Evolutionary conservation across 2,888 invertebrate genomes (phyloP).

Genomic region (Cremastinae sp.): DNA sequence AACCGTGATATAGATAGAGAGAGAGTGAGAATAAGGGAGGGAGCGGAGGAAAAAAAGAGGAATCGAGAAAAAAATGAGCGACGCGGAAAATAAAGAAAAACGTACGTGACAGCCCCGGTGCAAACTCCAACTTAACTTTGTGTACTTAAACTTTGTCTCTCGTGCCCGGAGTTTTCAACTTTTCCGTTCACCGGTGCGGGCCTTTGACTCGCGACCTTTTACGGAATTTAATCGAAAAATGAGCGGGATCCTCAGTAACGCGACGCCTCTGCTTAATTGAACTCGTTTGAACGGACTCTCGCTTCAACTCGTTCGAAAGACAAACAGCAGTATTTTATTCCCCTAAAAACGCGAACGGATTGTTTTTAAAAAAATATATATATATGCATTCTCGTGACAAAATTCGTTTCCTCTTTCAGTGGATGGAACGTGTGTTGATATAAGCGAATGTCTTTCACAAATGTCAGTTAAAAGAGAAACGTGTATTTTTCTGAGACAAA

Average conservation of each 20-base stretch:
- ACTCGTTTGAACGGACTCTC: no score
- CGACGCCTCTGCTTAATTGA: not conserved
- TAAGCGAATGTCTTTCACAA: no score
- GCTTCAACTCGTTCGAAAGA: no score
- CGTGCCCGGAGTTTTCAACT: constrained; percentile 21
- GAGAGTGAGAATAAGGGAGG: constrained; percentile 6
- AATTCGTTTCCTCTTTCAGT: no score
- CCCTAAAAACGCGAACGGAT: no score
- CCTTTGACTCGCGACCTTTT: constrained; percentile 29
- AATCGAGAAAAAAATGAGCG: not conserved
- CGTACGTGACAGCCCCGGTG: constrained; percentile 16
- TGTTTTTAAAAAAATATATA: no score
- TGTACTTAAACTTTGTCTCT: constrained; percentile 44
- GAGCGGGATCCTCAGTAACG: not conserved
- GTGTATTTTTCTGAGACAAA: no score
- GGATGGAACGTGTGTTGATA: no score
- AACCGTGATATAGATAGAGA: constrained; percentile 34
- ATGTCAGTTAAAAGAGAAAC: no score
- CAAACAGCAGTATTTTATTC: no score
- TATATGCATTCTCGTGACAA: no score
- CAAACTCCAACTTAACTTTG: constrained; percentile 39
- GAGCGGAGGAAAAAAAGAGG: not conserved
- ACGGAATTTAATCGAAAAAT: constrained; percentile 18
- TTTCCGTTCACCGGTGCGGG: constrained; percentile 9
- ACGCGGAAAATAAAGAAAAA: constrained; percentile 17